Evolutionary conservation across 1,140 invertebrate species (phyloP), one percentile per base, ranked within the genome.

Genomic region (Tribolium castaneum): DNA sequence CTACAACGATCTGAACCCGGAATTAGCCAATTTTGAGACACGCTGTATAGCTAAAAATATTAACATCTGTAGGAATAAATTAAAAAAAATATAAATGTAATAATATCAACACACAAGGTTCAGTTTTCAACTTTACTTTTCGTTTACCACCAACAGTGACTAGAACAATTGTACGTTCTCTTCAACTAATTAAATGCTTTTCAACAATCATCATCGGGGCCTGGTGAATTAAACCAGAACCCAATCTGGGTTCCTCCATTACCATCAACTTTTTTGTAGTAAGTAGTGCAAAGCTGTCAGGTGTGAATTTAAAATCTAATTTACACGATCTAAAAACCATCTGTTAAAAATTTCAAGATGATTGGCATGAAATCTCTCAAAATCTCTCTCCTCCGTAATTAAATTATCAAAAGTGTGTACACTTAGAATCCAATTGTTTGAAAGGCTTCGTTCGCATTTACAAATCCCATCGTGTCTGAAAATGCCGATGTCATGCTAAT

Each of bases 401-500:
- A 14, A 19, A 19, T 56, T 9, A 14, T 14, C 3, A 9, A 56
- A 56, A 16, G 9, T 56, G 12, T 14, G 16, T 9, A 12, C 3
- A 16, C 4, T 56, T 13, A 56, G 19, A 14, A 16, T 19, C 16
- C 16, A 19, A 19, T 19, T 19, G 7, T 75, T 81, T 75, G 77
- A 82, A 80, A 80, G 54, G 77, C 45, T 78, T 78, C 80, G 54
- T 78, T 78, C 80, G 54, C 70, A 82, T 82, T 82, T 78, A 81
- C 76, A 81, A 82, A 76, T 81, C 80, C 78, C 81, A 82, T 81
- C 77, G 80, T 75, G 81, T 59, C 77, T 79, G 49, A 77, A 75
- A 81, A 81, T 81, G 79, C 78, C 78, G 78, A 76, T 83, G 82
- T 83, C 82, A 83, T 83, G 82, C 77, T 83, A 83, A 83, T 83